A percentile compares a stretch with the other conserved stretches of the same genome.
Conservation (phyloP, 2,797 vertebrate species). For the Sphenopsis melanotis region DNA sequence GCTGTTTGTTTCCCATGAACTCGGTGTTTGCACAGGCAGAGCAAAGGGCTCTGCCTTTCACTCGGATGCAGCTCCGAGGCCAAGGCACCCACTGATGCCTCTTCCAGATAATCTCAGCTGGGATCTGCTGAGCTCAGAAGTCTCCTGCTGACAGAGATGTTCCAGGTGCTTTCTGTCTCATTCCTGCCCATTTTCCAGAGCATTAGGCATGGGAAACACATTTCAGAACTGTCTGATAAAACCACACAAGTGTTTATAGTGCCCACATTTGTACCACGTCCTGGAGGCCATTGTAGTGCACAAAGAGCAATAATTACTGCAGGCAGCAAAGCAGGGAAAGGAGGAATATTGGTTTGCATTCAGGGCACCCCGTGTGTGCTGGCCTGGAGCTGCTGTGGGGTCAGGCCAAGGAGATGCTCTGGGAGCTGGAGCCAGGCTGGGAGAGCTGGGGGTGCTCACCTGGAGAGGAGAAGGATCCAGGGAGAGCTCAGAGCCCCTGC, state of each 20-base stretch:
- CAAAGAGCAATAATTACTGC: neutral
- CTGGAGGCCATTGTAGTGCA: neutral
- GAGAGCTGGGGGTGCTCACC: neutral
- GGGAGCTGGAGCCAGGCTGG: neutral
- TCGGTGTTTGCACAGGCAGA: conserved; percentile 15
- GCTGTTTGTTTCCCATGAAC: conserved; percentile 41
- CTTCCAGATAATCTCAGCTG: neutral
- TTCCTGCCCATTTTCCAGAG: neutral
- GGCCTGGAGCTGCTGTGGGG: neutral
- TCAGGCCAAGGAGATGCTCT: fast-evolving
- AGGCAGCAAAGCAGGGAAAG: neutral
- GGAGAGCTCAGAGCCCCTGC: neutral
- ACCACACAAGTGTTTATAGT: neutral
- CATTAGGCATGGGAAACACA: neutral
- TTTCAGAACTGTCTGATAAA: neutral
- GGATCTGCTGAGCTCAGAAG: neutral
- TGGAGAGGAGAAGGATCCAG: neutral
- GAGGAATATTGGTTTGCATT: neutral
- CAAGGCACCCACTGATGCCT: neutral
- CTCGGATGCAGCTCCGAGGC: neutral
- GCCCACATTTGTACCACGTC: neutral
- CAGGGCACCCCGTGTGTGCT: neutral
- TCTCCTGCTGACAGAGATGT: neutral
- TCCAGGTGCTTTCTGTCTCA: neutral
- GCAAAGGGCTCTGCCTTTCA: neutral